Evolutionary conservation across 2,797 vertebrate species (phyloP).

Genomic region (Erethizon dorsatum): DNA sequence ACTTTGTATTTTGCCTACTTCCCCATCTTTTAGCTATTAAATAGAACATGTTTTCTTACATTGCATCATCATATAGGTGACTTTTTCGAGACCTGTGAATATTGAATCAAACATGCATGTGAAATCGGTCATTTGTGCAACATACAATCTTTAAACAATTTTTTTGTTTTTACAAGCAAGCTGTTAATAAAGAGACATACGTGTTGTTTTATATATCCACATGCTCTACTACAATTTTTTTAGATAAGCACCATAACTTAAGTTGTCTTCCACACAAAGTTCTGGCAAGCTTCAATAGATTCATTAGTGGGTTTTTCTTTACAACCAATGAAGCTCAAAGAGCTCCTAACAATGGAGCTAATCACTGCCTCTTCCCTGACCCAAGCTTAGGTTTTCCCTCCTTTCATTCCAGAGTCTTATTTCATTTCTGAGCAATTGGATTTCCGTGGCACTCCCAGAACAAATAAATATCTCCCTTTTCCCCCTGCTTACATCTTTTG

Average conservation of each 20-base stretch:
- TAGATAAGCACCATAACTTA: constrained; percentile 93
- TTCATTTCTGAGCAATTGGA: constrained; percentile 88
- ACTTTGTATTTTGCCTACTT: constrained; percentile 25
- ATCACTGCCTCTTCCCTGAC: constrained; percentile 92
- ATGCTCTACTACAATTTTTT: constrained; percentile 89
- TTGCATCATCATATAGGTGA: constrained; percentile 27
- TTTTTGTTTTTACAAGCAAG: constrained; percentile 77
- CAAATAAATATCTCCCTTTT: constrained; percentile 88
- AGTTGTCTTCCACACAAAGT: constrained; percentile 95
- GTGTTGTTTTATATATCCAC: constrained; percentile 92
- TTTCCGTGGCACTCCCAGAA: constrained; percentile 86
- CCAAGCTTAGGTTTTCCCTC: constrained; percentile 83
- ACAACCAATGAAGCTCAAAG: constrained; percentile 94
- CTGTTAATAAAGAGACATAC: constrained; percentile 87
- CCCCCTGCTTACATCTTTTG: constrained; percentile 82
- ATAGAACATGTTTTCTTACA: constrained; percentile 51
- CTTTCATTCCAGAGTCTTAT: constrained; percentile 85
- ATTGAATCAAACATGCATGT: constrained; percentile 66
- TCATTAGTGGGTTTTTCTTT: constrained; percentile 96
- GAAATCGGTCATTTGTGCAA: constrained; percentile 71
- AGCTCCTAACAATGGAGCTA: constrained; percentile 95
- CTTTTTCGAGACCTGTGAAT: constrained; percentile 64
- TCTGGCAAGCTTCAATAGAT: constrained; percentile 94
- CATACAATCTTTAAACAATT: constrained; percentile 74
- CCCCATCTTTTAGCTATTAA: constrained; percentile 42